Conservation (phyloP, 2,113 vertebrate genomes). For the Bubo scandiacus region DNA sequence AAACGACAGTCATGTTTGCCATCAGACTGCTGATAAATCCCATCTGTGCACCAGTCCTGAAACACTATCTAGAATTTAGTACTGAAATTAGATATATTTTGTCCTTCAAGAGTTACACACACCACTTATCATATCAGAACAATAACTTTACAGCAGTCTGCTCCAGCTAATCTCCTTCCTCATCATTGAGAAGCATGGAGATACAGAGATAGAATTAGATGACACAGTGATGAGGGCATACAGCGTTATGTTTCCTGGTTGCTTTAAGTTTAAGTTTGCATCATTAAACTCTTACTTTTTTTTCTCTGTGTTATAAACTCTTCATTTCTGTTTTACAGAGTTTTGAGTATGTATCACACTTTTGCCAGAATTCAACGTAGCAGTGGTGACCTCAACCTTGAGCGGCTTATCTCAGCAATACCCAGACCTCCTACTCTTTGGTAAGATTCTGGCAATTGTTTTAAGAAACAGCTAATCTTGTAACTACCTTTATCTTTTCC, state of each 20-base stretch:
- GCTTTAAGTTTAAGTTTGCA: not conserved
- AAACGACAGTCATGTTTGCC: not conserved
- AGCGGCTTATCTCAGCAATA: not conserved
- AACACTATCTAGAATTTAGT: not conserved
- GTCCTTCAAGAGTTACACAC: not conserved
- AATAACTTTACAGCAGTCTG: not conserved
- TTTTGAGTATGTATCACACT: not conserved
- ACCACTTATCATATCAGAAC: not conserved
- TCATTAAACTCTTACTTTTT: not conserved
- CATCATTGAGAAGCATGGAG: not conserved
- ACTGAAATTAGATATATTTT: constrained; percentile 12
- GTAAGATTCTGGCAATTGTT: not conserved
- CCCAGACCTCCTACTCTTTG: not conserved
- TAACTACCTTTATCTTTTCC: not conserved
- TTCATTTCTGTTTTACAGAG: not conserved
- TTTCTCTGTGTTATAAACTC: not conserved
- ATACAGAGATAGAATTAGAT: not conserved
- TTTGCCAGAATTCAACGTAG: not conserved
- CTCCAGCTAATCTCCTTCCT: not conserved
- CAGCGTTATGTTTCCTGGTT: not conserved
- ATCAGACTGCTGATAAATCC: not conserved
- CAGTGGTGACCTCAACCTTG: not conserved
- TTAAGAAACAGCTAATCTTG: not conserved
- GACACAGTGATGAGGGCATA: not conserved
- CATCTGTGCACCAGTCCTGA: not conserved